Evolutionary conservation across 1,140 invertebrate species (phyloP), one percentile per base, ranked within the genome.

Genomic region (Drosophila auraria): DNA sequence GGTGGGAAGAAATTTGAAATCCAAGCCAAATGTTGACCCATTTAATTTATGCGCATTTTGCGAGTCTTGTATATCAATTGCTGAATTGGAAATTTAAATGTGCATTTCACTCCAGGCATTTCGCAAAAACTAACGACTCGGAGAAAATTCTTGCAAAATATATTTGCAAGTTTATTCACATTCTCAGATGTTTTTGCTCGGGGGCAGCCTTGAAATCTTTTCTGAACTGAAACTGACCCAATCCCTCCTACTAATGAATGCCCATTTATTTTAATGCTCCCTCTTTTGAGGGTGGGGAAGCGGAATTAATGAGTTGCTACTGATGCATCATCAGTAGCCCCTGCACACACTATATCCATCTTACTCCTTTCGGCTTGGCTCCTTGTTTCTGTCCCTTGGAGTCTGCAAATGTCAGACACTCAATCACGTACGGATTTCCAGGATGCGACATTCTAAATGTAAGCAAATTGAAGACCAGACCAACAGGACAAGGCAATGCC

Each of bases 181-280:
- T 30, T 42, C 23, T 12, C 25, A 17, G 11, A 17, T 30, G 20
- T 47, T 15, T 15, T 25, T 11, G 11, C 5, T n/a, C 7, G 53
- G 27, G 20, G 56, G 12, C 50, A 58, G 53, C 80, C 80, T 83
- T 83, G 81, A 83, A 83, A 81, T 79, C 9, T 59, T 54, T n/a
- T 25, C 54, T 14, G 40, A 51, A 44, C 53, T 25, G 8, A 38
- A 60, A 42, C n/a, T 72, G 70, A 72, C 45, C 54, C 53, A 57
- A 25, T 50, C 58, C 47, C 36, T 47, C 44, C 69, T 69, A 50
- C 73, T 86, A 86, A 86, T 86, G 79, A 86, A 64, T 30, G 64
- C 65, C 63, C 78, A 86, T 86, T 86, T 72, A 86, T 86, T 86
- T 69, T 72, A 86, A 79, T 82, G 82, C 30, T 25, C 49, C 62